Base-by-base conservation (phyloP, 2,113 vertebrate genomes). In the Capra hircus region DNA sequence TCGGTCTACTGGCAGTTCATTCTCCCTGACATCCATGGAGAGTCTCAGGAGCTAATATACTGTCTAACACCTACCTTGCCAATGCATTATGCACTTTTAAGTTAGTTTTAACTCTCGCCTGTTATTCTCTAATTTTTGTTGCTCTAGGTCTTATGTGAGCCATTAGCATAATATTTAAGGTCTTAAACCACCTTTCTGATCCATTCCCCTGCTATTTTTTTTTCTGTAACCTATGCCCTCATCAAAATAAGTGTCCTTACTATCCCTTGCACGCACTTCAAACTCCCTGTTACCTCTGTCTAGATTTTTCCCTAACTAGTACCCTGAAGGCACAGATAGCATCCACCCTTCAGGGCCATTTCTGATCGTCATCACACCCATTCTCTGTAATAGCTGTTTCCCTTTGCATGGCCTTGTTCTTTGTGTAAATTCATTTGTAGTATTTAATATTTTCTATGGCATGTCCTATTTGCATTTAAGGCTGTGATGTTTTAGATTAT, bases 11-110 rank as follows among this genome's bases (percentile, higher is more conserved):
- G 84, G 94, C 92, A 96, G 95, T 97, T 97, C 95, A 95, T 98
- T 97, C 89, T 97, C 95, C 36, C 43, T 95, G 97, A 96, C 96
- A 96, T 91, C 96, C 95, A 87, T 92, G 97, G 97, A 97, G 93
- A 98, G 97, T 95, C 97, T 96, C 94, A 97, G 97, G 62, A 96
- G 84, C 88, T 88, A 96, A 98, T 95, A 96, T 90, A 95, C 91
- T 97, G 93, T 96, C 84, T 57, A 59, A 84, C 43, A 40, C 87
- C 74, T 95, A 86, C 77, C 80, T 85, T 95, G 90, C 90, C 93
- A 95, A 85, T 81, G 71, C 25, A 45, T 64, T 52, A 0, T 25
- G 90, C 25, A n/a, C 36, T 48, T 83, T 86, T 88, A 30, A 27
- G 85, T 60, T 96, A 85, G 64, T 64, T 81, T 97, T 93, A 74